phyloP scores from a whole-genome alignment of 2,797 vertebrate species.

The Poeciliopsis infans region DNA sequence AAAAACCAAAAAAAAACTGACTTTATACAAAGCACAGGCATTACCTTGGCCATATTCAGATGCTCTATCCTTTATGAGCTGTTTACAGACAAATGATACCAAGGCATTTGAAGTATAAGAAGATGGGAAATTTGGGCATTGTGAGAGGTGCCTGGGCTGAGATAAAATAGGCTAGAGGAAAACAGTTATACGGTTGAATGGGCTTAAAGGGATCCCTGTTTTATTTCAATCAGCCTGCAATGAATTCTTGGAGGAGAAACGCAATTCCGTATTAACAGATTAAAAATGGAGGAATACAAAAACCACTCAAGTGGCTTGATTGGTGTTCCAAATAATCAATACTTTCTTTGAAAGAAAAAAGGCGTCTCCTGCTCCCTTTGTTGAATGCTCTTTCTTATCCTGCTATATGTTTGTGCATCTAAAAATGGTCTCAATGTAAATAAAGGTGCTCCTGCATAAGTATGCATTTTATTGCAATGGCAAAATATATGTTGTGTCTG shows the following conservation, averaged over 20 bases:
- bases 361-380: background rate
- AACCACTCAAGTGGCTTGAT: conserved; percentile 6
- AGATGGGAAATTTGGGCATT: conserved; percentile 36
- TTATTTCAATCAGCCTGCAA: conserved; percentile 50
- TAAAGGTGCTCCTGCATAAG: background rate
- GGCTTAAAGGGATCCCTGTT: conserved; percentile 59
- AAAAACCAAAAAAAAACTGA: conserved; percentile 9
- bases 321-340: conserved; percentile 30
- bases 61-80: conserved; percentile 25
- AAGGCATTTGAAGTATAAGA: conserved; percentile 51
- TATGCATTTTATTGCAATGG: background rate
- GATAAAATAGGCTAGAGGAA: conserved; percentile 52
- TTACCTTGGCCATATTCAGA: conserved; percentile 1
- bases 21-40: conserved; percentile 9
- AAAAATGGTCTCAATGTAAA: background rate
- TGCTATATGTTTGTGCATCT: background rate
- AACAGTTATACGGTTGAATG: conserved; percentile 51
- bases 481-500: background rate
- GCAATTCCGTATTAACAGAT: conserved; percentile 39
- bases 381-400: background rate
- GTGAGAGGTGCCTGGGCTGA: conserved; percentile 37
- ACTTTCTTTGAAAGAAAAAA: conserved; percentile 12
- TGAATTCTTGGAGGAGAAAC: conserved; percentile 30
- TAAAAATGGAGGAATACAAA: conserved; percentile 32
- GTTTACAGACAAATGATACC: conserved; percentile 32